Conservation (phyloP, 37 sponge, comb jelly and placozoan species). For the Halichondria panicea region DNA sequence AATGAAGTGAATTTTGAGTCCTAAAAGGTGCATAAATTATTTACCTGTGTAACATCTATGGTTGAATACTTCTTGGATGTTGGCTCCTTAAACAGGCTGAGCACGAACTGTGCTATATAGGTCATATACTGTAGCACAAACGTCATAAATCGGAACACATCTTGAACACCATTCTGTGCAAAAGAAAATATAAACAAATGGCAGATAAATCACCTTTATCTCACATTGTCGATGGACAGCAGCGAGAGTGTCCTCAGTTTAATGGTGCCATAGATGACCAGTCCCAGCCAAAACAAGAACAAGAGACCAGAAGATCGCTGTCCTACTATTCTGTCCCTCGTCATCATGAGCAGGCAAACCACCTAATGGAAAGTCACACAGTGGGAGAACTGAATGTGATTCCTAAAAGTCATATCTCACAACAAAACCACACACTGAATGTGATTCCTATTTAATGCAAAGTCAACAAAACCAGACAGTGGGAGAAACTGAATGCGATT, state of each 20-base stretch:
- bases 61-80: too few species aligned
- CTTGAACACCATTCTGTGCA: too few species aligned
- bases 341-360: slow-evolving; percentile 37
- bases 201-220: background rate
- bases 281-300: slow-evolving; percentile 73
- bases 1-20: too few species aligned
- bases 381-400: too few species aligned
- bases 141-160: slow-evolving; percentile 51
- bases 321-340: slow-evolving; percentile 39
- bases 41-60: too few species aligned
- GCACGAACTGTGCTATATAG: slow-evolving; percentile 63
- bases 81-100: slow-evolving; percentile 61
- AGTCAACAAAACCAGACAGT: too few species aligned
- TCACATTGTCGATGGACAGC: slow-evolving; percentile 39
- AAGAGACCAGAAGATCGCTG: slow-evolving; percentile 63
- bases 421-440: too few species aligned
- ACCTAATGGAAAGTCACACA: too few species aligned
- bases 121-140: slow-evolving; percentile 25
- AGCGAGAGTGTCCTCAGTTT: slow-evolving; percentile 60
- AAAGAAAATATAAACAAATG: background rate
- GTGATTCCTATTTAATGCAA: too few species aligned
- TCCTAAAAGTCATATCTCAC: too few species aligned
- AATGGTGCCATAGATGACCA: slow-evolving; percentile 59
- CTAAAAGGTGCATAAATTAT: too few species aligned
- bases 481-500: too few species aligned